Percentiles rank a stretch among this genome's conserved stretches.
These are phyloP conservation scores for Tipula lateralis DNA, from an alignment of 2,888 invertebrate species.

Conservation along the genomic window DNA sequence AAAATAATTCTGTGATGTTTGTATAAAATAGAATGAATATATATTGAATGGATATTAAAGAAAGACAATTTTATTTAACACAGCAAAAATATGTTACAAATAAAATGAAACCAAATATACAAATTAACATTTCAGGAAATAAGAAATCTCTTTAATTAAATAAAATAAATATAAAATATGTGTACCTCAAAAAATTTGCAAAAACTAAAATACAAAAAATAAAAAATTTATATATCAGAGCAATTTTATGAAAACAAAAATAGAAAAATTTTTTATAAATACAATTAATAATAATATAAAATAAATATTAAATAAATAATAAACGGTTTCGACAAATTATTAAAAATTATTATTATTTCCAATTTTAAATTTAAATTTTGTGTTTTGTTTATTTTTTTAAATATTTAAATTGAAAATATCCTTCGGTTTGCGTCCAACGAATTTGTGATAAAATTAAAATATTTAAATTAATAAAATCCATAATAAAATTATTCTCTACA, in stretches of 20 bases:
- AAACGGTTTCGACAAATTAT: neutral
- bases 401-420: constrained; percentile 4
- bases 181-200: constrained; percentile 25
- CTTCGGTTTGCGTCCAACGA: constrained; percentile 30
- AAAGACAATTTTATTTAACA: neutral
- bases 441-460: constrained; percentile 28
- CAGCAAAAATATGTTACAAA: neutral
- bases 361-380: neutral
- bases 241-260: constrained; percentile 13
- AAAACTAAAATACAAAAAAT: constrained; percentile 12
- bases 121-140: constrained; percentile 28
- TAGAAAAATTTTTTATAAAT: constrained; percentile 24
- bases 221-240: constrained; percentile 6
- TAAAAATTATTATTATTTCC: neutral
- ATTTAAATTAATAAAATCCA: neutral
- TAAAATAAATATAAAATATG: neutral
- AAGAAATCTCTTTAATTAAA: constrained; percentile 19
- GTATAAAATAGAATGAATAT: neutral
- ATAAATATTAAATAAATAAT: constrained; percentile 4
- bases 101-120: constrained; percentile 20
- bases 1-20: neutral
- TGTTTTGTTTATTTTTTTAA: neutral
- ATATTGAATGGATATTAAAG: neutral
- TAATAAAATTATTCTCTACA: neutral
- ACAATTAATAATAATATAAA: neutral